Percentiles rank a stretch among this genome's conserved stretches.
Evolutionary conservation across 2,113 vertebrate genomes (phyloP).

Genomic region (Rhineura floridana): DNA sequence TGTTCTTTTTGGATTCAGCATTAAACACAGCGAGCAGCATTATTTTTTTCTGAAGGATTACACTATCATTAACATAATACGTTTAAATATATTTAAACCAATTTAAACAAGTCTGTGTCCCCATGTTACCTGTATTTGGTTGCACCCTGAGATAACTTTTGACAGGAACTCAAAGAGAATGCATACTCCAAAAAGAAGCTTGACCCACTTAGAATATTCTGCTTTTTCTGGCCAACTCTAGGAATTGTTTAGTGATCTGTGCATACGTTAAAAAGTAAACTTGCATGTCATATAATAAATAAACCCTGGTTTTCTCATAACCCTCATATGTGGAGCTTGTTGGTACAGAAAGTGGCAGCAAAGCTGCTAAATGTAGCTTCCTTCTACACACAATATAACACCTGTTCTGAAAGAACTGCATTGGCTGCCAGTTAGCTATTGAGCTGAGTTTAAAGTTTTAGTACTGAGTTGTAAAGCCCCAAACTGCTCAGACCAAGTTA

Average conservation of each 20-base stretch:
- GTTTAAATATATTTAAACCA: background rate
- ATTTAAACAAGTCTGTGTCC: background rate
- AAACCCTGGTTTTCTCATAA: background rate
- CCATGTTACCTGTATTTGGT: background rate
- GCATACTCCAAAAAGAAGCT: background rate
- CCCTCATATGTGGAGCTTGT: background rate
- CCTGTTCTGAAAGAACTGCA: no score
- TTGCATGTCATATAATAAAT: background rate
- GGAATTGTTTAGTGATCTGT: background rate
- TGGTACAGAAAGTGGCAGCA: no score
- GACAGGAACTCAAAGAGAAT: background rate
- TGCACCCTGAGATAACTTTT: background rate
- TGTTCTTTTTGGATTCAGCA: constrained; percentile 15
- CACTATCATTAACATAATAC: background rate
- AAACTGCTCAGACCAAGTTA: no score
- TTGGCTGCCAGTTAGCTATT: no score
- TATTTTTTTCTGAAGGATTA: background rate
- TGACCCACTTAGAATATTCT: background rate
- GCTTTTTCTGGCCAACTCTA: background rate
- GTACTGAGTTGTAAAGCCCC: no score
- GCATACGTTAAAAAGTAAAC: background rate
- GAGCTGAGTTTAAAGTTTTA: no score
- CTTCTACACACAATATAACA: background rate
- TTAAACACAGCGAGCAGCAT: background rate
- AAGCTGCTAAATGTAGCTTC: background rate